phyloP scores from a whole-genome alignment of 1,140 invertebrate genomes.

The Thaumetopoea pityocampa region DNA sequence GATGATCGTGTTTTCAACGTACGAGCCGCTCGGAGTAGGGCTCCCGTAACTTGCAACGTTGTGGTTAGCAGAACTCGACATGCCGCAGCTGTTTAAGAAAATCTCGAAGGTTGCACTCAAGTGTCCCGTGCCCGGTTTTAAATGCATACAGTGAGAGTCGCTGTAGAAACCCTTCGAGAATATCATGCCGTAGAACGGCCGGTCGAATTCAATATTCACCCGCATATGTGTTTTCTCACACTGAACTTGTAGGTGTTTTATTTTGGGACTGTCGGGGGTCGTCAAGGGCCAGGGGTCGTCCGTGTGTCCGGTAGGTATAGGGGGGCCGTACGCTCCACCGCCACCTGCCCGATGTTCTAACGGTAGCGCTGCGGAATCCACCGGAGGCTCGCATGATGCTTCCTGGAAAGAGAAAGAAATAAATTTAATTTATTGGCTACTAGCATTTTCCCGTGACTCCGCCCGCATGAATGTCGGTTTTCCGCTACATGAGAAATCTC shows the following conservation, averaged over 20 bases:
- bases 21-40: slow-evolving; percentile 91
- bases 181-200: slow-evolving; percentile 96
- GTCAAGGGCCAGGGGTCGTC: slow-evolving; percentile 91
- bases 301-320: slow-evolving; percentile 76
- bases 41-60: slow-evolving; percentile 87
- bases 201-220: slow-evolving; percentile 95
- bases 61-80: slow-evolving; percentile 91
- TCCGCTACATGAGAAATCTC: too few relatives aligned
- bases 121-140: slow-evolving; percentile 92
- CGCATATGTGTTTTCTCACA: slow-evolving; percentile 97
- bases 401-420: slow-evolving; percentile 76
- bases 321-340: slow-evolving; percentile 84
- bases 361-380: slow-evolving; percentile 87
- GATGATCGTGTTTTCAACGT: slow-evolving; percentile 96
- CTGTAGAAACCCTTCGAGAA: slow-evolving; percentile 96
- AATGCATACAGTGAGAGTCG: slow-evolving; percentile 92
- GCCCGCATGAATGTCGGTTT: too few relatives aligned
- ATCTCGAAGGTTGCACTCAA: slow-evolving; percentile 94
- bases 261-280: slow-evolving; percentile 91
- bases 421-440: slow-evolving; percentile 16
- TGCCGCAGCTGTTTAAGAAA: slow-evolving; percentile 93
- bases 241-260: slow-evolving; percentile 94
- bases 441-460: too few relatives aligned
- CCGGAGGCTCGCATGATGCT: slow-evolving; percentile 83
- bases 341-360: slow-evolving; percentile 83